Evolutionary conservation across 2,888 invertebrate genomes (phyloP).

Genomic region (Sinhomidia bicolor): DNA sequence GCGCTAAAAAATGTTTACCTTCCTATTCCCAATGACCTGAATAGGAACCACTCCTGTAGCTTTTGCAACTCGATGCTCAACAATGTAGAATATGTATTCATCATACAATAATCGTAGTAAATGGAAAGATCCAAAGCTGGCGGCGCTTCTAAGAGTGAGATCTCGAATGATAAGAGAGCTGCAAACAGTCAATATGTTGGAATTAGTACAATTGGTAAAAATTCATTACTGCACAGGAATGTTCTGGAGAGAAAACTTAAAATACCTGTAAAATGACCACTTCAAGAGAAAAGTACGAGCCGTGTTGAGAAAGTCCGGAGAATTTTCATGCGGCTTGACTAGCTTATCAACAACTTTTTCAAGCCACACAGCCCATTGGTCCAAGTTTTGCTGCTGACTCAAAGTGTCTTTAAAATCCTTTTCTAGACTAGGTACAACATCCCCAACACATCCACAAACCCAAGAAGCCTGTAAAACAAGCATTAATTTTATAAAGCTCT

Average conservation of each 20-base stretch:
- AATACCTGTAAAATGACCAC: slow-evolving; percentile 98
- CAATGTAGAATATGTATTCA: slow-evolving; percentile 99
- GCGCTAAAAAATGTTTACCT: not conserved
- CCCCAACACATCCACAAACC: slow-evolving; percentile 97
- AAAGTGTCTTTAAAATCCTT: slow-evolving; percentile 94
- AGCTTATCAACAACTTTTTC: slow-evolving; percentile 95
- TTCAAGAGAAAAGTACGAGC: slow-evolving; percentile 97
- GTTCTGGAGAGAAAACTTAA: too few species aligned
- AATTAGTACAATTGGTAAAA: not conserved
- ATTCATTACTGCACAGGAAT: too few species aligned
- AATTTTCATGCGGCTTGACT: slow-evolving; percentile 93
- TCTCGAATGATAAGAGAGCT: slow-evolving; percentile 99
- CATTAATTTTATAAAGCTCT: too few species aligned
- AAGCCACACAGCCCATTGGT: slow-evolving; percentile 99
- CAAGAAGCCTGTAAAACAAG: slow-evolving; percentile 90
- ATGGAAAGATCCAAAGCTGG: slow-evolving; percentile 99
- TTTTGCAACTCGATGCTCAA: slow-evolving; percentile 97
- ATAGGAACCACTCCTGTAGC: slow-evolving; percentile 96
- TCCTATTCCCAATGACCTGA: slow-evolving; percentile 90
- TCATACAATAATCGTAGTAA: slow-evolving; percentile 98
- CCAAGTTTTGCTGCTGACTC: slow-evolving; percentile 95
- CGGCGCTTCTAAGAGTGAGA: slow-evolving; percentile 96
- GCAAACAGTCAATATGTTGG: slow-evolving; percentile 75
- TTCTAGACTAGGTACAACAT: slow-evolving; percentile 90
- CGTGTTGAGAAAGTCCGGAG: slow-evolving; percentile 90